These are phyloP conservation scores for Eclectus roratus DNA, from an alignment of 2,113 vertebrate genomes.

Conservation along the genomic window DNA sequence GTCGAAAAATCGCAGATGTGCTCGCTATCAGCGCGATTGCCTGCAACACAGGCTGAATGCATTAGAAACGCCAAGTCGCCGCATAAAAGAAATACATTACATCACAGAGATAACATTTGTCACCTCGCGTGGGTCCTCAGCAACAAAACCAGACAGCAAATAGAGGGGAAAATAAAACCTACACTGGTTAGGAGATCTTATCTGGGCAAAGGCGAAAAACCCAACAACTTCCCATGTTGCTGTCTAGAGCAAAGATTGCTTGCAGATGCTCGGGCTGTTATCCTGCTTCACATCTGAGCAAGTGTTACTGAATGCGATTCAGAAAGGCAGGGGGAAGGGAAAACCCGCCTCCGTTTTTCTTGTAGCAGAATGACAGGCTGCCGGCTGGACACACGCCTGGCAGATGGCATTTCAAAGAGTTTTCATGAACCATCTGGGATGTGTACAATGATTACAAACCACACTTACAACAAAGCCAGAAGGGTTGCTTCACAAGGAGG, in stretches of 20 bases:
- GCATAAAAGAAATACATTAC: not conserved
- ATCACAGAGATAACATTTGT: conserved; percentile 49
- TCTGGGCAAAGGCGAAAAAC: conserved; percentile 12
- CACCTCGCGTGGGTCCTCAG: not conserved
- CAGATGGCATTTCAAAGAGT: conserved; percentile 86
- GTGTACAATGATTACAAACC: conserved; percentile 81
- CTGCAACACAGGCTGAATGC: not conserved
- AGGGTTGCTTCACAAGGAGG: conserved; percentile 68
- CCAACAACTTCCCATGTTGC: conserved; percentile 14
- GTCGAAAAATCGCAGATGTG: conserved; percentile 17
- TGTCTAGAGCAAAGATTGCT: conserved; percentile 42
- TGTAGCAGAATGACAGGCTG: conserved; percentile 77
- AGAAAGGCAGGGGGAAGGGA: conserved; percentile 58
- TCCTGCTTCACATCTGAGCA: conserved; percentile 53
- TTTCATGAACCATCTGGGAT: conserved; percentile 85
- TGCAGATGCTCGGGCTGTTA: conserved; percentile 55
- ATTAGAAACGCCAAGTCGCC: not conserved
- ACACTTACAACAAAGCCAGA: conserved; percentile 78
- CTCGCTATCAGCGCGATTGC: not conserved
- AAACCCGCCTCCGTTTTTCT: conserved; percentile 70
- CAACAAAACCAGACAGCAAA: not conserved
- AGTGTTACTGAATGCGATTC: conserved; percentile 31
- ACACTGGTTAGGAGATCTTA: not conserved
- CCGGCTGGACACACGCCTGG: conserved; percentile 82
- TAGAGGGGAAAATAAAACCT: conserved; percentile 2